Percentiles rank a stretch among this genome's conserved stretches.
Evolutionary conservation across 2,888 invertebrate species (phyloP).

Genomic region (Bellardia bayeri): DNA sequence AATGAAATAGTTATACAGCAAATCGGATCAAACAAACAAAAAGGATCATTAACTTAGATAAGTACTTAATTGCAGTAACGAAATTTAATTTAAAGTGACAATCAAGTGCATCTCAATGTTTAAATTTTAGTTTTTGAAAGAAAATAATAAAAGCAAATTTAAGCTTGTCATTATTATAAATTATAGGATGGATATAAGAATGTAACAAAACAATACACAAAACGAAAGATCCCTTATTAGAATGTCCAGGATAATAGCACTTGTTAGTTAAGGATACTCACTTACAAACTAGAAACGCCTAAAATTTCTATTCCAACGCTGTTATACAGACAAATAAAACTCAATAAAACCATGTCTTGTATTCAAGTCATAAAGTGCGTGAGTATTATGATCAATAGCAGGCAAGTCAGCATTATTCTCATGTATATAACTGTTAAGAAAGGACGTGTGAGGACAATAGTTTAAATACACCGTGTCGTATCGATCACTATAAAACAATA

Average conservation of each 20-base stretch:
- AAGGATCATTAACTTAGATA: constrained; percentile 21
- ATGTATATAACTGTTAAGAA: constrained; percentile 27
- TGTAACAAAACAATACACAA: not conserved
- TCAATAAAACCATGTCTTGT: constrained; percentile 4
- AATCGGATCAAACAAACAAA: constrained; percentile 39
- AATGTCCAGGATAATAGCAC: constrained; percentile 34
- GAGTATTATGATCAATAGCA: constrained; percentile 2
- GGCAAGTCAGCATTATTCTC: not conserved
- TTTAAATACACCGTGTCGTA: constrained; percentile 72
- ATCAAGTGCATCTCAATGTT: constrained; percentile 42
- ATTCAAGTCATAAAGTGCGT: constrained; percentile 30
- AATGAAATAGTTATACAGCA: constrained; percentile 46
- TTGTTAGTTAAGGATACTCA: constrained; percentile 52
- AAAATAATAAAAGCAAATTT: constrained; percentile 38
- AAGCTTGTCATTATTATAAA: constrained; percentile 66
- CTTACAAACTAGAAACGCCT: constrained; percentile 26
- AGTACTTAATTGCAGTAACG: constrained; percentile 28
- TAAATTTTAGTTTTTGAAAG: constrained; percentile 21
- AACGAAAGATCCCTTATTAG: not conserved
- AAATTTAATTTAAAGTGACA: constrained; percentile 51
- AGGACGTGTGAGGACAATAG: constrained; percentile 74
- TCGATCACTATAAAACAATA: constrained; percentile 67
- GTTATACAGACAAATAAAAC: not conserved
- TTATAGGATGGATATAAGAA: constrained; percentile 58
- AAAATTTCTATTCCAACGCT: constrained; percentile 1